Percentiles rank a stretch among this genome's conserved stretches.
These are phyloP conservation scores for Salvator merianae DNA, from an alignment of 2,113 vertebrate genomes.

Conservation along the genomic window DNA sequence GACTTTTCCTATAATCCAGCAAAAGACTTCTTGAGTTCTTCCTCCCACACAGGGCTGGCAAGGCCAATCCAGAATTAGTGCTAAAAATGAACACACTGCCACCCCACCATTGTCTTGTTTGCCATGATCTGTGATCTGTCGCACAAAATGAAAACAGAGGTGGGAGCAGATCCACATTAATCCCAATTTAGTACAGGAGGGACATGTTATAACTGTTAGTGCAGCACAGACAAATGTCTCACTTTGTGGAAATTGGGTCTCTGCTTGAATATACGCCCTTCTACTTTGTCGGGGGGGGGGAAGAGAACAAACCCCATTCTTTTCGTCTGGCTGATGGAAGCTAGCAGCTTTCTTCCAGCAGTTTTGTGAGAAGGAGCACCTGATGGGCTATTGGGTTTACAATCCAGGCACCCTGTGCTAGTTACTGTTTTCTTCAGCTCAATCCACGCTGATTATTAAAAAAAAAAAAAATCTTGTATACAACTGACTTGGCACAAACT, in stretches of 20 bases:
- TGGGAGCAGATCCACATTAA: slow-evolving; percentile 40
- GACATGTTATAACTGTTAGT: neutral
- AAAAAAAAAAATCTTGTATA: too few relatives aligned
- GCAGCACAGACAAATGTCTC: neutral
- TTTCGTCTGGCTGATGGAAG: neutral
- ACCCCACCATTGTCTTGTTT: neutral
- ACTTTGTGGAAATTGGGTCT: neutral
- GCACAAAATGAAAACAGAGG: slow-evolving; percentile 33
- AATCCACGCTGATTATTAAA: neutral
- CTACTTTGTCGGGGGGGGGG: neutral
- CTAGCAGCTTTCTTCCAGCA: neutral
- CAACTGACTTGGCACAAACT: neutral
- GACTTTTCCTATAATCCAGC: neutral
- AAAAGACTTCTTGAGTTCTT: neutral
- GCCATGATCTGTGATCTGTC: slow-evolving; percentile 30
- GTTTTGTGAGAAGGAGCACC: neutral
- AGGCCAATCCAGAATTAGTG: slow-evolving; percentile 1
- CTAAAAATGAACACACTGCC: slow-evolving; percentile 11
- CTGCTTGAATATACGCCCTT: neutral
- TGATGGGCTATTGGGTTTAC: neutral
- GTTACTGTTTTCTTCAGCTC: neutral
- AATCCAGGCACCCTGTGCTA: neutral
- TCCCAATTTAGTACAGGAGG: slow-evolving; percentile 10
- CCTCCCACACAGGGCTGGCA: slow-evolving; percentile 9
- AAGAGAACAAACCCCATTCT: neutral